These are phyloP conservation scores for Lophius americanus DNA, from an alignment of 2,797 vertebrate species.

Conservation along the genomic window DNA sequence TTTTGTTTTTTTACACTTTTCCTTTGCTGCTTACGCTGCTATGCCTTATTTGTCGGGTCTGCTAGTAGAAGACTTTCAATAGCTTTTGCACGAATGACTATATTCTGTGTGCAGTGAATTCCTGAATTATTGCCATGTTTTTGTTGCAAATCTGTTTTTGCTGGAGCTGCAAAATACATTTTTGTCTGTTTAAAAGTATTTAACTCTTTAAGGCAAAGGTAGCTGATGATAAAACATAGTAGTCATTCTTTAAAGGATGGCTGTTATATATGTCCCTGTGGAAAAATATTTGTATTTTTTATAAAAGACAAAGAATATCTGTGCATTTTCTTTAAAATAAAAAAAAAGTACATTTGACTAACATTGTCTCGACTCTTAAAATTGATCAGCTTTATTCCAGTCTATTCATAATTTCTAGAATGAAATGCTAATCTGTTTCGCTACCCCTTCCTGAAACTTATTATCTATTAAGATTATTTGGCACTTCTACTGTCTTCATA, in stretches of 20 bases:
- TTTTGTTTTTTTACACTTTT: conserved; percentile 65
- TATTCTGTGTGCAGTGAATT: conserved; percentile 66
- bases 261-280: conserved; percentile 85
- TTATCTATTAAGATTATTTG: background rate
- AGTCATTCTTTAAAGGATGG: conserved; percentile 76
- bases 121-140: conserved; percentile 73
- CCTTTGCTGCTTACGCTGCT: conserved; percentile 82
- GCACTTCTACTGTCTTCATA: too few species aligned
- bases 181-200: conserved; percentile 68
- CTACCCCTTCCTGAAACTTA: too few species aligned
- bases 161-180: conserved; percentile 75
- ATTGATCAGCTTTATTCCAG: conserved; percentile 1
- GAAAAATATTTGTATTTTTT: conserved; percentile 90
- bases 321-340: conserved; percentile 62
- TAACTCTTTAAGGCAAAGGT: conserved; percentile 50
- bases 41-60: conserved; percentile 83
- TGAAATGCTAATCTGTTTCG: background rate
- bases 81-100: conserved; percentile 90
- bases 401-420: background rate
- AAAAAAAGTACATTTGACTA: conserved; percentile 62
- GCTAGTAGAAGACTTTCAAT: conserved; percentile 80
- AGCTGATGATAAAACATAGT: conserved; percentile 34
- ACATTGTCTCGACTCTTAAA: conserved; percentile 32
- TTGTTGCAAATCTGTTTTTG: conserved; percentile 68
- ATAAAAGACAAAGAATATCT: conserved; percentile 74